Conservation (phyloP, 2,888 invertebrate genomes). For the Pammene fasciana region DNA sequence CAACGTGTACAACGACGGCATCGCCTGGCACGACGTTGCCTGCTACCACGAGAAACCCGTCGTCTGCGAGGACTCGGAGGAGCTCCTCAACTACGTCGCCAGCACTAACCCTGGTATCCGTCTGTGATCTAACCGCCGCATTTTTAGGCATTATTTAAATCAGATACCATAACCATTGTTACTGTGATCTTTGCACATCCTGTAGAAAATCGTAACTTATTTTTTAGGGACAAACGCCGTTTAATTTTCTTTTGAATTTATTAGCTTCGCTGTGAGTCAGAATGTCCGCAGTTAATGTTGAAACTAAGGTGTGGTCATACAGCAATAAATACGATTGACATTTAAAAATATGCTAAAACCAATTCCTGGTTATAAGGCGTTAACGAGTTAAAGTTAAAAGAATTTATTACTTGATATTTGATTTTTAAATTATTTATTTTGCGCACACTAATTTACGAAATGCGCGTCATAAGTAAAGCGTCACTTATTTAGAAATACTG, state of each 20-base stretch:
- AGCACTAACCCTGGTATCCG: constrained; percentile 92
- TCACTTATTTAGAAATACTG: constrained; percentile 2
- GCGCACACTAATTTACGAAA: too few species aligned
- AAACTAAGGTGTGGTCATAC: neutral
- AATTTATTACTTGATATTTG: too few species aligned
- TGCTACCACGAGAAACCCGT: constrained; percentile 97
- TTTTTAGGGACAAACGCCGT: neutral
- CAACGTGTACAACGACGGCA: constrained; percentile 96
- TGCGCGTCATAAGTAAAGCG: neutral
- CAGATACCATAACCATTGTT: constrained; percentile 2
- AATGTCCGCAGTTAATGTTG: neutral
- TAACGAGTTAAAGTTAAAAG: neutral
- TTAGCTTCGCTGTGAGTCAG: neutral
- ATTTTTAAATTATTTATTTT: too few species aligned
- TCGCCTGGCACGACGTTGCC: constrained; percentile 97
- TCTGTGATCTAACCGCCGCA: constrained; percentile 82
- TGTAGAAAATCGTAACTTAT: neutral
- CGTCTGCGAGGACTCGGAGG: constrained; percentile 95
- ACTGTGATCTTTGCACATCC: neutral
- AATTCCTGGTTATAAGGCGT: neutral
- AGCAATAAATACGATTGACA: constrained; percentile 8
- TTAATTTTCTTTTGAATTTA: neutral
- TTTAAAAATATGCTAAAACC: constrained; percentile 10
- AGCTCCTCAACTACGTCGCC: constrained; percentile 92
- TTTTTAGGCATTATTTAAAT: constrained; percentile 35